Evolutionary conservation across 2,888 invertebrate species (phyloP).

Genomic region (Gryllus longicercus): DNA sequence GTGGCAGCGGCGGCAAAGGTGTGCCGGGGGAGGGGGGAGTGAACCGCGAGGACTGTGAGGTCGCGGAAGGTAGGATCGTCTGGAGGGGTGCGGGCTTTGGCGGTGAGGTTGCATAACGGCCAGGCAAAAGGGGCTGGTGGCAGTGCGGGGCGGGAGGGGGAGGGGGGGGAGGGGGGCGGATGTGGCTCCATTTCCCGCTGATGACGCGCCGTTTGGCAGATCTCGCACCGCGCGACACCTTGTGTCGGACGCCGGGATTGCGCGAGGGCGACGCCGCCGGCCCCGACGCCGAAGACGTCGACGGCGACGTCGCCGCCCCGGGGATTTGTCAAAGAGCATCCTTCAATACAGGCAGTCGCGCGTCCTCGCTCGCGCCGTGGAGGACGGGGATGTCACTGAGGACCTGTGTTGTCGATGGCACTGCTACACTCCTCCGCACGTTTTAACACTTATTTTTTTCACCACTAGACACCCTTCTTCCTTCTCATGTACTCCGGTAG

Average conservation of each 20-base stretch:
- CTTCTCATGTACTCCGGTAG: no score
- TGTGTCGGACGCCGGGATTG: neutral
- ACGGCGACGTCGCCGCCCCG: neutral
- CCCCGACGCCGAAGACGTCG: neutral
- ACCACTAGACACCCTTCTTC: no score
- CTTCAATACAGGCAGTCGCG: neutral
- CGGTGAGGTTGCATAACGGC: no score
- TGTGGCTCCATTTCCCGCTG: neutral
- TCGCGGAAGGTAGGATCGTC: no score
- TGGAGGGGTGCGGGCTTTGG: no score
- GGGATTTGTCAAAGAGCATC: neutral
- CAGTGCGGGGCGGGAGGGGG: no score
- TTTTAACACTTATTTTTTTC: no score
- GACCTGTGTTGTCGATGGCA: no score
- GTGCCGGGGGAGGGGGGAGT: neutral
- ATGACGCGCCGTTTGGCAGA: neutral
- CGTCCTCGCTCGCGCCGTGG: neutral
- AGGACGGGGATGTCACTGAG: no score
- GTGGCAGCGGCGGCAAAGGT: neutral
- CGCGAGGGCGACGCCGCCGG: neutral
- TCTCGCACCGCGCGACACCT: neutral
- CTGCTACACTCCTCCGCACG: no score
- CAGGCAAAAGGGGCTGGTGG: no score
- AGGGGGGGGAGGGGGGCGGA: neutral
- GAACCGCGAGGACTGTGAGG: neutral